phyloP scores from a whole-genome alignment of 2,888 invertebrate species.

The Axea sp. region DNA sequence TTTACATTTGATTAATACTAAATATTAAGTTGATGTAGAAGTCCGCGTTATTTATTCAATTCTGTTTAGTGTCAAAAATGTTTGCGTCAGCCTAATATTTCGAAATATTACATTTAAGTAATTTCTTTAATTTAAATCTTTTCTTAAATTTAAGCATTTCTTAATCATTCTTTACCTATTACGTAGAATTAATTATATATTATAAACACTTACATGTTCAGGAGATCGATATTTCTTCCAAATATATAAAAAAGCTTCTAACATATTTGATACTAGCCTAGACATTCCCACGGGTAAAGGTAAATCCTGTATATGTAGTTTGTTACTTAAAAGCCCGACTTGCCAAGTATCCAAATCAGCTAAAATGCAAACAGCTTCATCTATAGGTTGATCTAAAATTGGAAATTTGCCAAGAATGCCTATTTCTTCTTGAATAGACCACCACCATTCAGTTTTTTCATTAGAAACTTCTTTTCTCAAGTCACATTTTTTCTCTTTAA shows the following conservation, averaged over 20 bases:
- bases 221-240: conserved; percentile 86
- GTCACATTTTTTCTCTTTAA: conserved; percentile 61
- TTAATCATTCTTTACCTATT: no score
- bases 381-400: conserved; percentile 84
- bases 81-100: no score
- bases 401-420: conserved; percentile 72
- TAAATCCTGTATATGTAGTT: conserved; percentile 70
- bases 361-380: conserved; percentile 90
- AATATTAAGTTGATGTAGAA: no score
- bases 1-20: no score
- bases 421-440: conserved; percentile 73
- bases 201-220: conserved; percentile 84
- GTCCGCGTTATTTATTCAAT: no score
- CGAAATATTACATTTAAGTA: no score
- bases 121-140: no score
- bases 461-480: conserved; percentile 9
- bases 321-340: conserved; percentile 76
- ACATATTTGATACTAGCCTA: conserved; percentile 89
- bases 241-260: conserved; percentile 90
- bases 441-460: conserved; percentile 70
- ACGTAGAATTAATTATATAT: no score
- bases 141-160: no score
- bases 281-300: conserved; percentile 86
- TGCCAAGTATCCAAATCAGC: conserved; percentile 91
- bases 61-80: no score